Base-by-base conservation (phyloP, 2,113 vertebrate genomes). In the Odobenus rosmarus region DNA sequence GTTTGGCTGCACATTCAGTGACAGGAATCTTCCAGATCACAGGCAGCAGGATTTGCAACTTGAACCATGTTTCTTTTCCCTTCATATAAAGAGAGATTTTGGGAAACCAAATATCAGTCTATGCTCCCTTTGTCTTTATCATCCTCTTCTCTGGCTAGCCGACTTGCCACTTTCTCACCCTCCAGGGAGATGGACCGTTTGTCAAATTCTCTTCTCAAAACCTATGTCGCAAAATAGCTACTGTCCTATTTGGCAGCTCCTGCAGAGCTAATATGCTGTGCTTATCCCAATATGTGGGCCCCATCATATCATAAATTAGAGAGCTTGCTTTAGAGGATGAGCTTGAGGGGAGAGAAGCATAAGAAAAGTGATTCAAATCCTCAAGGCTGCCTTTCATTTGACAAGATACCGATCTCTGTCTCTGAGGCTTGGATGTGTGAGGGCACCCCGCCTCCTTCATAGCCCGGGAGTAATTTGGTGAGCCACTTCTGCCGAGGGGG, bases 161-260 rank as follows among this genome's bases (percentile, higher is more conserved):
- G 59, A 46, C 62, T 67, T 21, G 55, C 39, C 1, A 2, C 46
- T 91, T 85, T 93, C 31, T 95, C 62, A 69, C 53, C 11, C 93
- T 10, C 46, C 19, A 36, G 64, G 77, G 96, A 89, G 62, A 33
- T 19, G 71, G 77, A 89, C 84, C 92, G 71, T 97, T 95, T 94
- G 69, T 97, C 94, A 97, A 61, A 93, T 72, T 81, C 69, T 96
- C 81, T 85, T 82, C 21, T 96, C 57, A 74, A 97, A 96, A 93
- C 53, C 88, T 82, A 62, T 90, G 87, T 82, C 49, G 28, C 55
- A 74, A 92, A 97, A 85, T 76, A 97, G 84, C 84, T 97, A 72
- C 96, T 94, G 72, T 93, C 93, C 85, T 93, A 55, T 85, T 49
- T 86, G 95, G 92, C 92, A 96, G 92, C 94, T 97, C 90, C 96